phyloP scores from a whole-genome alignment of 2,113 vertebrate genomes.

The Ursus arctos region DNA sequence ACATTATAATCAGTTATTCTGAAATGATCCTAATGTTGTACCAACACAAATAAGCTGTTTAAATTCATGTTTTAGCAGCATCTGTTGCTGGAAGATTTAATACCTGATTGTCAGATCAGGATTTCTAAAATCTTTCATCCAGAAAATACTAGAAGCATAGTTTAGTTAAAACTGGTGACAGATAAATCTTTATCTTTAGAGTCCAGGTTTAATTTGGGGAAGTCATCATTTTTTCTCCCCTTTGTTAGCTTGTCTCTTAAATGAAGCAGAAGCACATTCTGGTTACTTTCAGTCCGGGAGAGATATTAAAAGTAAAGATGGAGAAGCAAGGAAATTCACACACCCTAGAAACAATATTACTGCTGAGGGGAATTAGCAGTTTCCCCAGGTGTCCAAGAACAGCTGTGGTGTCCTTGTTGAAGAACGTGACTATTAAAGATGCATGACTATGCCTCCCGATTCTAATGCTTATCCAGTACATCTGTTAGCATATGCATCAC shows the following conservation, averaged over 20 bases:
- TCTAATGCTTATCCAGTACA: neutral
- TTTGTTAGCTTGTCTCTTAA: neutral
- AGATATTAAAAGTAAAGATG: neutral
- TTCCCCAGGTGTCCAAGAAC: neutral
- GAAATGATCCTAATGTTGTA: slow-evolving; percentile 41
- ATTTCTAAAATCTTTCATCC: slow-evolving; percentile 53
- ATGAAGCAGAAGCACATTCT: neutral
- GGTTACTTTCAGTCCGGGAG: neutral
- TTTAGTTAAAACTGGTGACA: neutral
- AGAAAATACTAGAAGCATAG: slow-evolving; percentile 22
- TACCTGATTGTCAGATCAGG: slow-evolving; percentile 53
- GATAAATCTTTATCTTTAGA: neutral
- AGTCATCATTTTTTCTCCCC: neutral
- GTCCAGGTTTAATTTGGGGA: neutral
- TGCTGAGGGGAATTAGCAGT: neutral
- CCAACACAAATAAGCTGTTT: slow-evolving; percentile 68
- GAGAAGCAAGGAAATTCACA: neutral
- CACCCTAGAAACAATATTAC: neutral
- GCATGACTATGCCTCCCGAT: neutral
- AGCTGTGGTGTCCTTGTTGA: neutral
- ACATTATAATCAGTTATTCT: slow-evolving; percentile 2
- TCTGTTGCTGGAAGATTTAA: slow-evolving; percentile 56
- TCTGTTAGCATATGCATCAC: neutral
- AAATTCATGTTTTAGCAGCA: slow-evolving; percentile 54
- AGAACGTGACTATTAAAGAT: neutral